phyloP scores from a whole-genome alignment of 2,797 vertebrate species.

The Tragopan temminckii region DNA sequence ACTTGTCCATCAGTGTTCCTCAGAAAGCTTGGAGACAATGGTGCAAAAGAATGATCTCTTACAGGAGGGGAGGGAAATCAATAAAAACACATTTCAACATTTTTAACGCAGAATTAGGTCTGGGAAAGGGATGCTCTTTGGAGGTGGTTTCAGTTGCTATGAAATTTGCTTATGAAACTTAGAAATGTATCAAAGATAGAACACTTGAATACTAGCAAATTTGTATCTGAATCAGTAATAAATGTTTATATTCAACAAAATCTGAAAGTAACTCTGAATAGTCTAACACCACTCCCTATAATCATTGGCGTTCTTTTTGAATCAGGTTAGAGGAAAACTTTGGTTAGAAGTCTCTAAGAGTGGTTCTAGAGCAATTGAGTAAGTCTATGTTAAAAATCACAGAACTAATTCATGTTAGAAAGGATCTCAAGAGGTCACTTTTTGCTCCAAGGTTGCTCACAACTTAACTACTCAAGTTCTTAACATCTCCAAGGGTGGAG shows the following conservation, averaged over 20 bases:
- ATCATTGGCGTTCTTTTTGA: background rate
- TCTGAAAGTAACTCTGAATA: background rate
- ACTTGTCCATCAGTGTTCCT: too few species aligned
- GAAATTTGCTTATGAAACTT: background rate
- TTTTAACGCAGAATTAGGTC: background rate
- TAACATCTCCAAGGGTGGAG: background rate
- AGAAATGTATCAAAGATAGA: background rate
- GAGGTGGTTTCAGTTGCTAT: background rate
- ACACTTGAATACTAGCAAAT: background rate
- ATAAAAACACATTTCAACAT: background rate
- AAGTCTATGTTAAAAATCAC: background rate
- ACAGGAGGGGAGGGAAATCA: background rate
- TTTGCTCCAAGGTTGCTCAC: background rate
- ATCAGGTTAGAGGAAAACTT: background rate
- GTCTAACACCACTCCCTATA: background rate
- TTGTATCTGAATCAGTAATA: background rate
- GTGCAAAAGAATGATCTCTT: too few species aligned
- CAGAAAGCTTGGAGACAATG: too few species aligned
- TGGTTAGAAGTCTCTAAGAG: background rate
- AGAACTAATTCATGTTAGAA: background rate
- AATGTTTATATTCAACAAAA: accelerated
- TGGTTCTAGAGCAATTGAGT: background rate
- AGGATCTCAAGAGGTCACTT: background rate
- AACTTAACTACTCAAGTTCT: background rate
- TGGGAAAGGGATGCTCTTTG: background rate